Evolutionary conservation across 2,888 invertebrate genomes (phyloP).

Genomic region (Oxyscelio sp.): DNA sequence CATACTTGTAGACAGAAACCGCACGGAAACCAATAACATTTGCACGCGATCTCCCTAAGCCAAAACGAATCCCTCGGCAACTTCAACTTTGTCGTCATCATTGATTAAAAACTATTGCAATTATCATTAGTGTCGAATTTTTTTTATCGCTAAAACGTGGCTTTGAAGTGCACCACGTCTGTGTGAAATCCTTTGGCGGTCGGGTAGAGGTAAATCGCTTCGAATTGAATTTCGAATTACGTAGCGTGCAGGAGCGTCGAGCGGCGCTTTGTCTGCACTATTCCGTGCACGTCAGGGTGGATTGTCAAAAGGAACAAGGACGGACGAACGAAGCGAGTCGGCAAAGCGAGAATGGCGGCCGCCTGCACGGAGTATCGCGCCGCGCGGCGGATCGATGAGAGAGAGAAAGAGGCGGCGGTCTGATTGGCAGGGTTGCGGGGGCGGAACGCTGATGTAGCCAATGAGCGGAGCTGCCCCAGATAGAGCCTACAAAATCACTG

Average conservation of each 20-base stretch:
- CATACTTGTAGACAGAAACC: too few species aligned
- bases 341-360: slow-evolving; percentile 71
- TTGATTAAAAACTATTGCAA: slow-evolving; percentile 43
- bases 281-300: slow-evolving; percentile 42
- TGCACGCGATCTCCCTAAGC: too few species aligned
- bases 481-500: slow-evolving; percentile 87
- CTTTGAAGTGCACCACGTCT: slow-evolving; percentile 44
- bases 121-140: slow-evolving; percentile 28
- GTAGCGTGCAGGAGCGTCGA: slow-evolving; percentile 16
- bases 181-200: slow-evolving; percentile 51
- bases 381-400: slow-evolving; percentile 75
- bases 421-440: slow-evolving; percentile 85
- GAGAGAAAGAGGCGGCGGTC: slow-evolving; percentile 79
- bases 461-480: slow-evolving; percentile 86
- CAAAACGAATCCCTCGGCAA: too few species aligned
- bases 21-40: too few species aligned
- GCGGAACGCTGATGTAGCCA: slow-evolving; percentile 86
- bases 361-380: slow-evolving; percentile 62
- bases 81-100: slow-evolving; percentile 19
- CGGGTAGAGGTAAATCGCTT: slow-evolving; percentile 56
- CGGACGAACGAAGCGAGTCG: slow-evolving; percentile 45
- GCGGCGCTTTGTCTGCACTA: slow-evolving; percentile 56
- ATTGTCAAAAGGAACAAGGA: slow-evolving; percentile 72
- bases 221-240: slow-evolving; percentile 58
- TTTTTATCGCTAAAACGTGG: slow-evolving; percentile 29